Evolutionary conservation across 2,113 vertebrate species (phyloP).

Genomic region (Platichthys stellatus): DNA sequence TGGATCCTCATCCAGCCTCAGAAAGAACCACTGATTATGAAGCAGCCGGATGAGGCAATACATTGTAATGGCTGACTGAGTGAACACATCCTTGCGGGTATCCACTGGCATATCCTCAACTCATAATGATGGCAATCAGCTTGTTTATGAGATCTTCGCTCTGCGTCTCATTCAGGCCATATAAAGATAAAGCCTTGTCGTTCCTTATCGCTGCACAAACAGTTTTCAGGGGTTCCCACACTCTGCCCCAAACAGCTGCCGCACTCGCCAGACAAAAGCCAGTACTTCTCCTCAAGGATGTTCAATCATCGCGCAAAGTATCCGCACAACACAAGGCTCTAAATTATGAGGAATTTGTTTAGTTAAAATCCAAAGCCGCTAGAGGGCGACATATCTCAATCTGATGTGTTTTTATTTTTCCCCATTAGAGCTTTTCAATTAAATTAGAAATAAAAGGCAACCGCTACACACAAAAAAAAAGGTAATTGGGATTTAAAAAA

Average conservation of each 20-base stretch:
- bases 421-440: slow-evolving; percentile 41
- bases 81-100: slow-evolving; percentile 63
- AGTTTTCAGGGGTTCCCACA: slow-evolving; percentile 36
- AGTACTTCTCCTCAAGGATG: slow-evolving; percentile 28
- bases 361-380: slow-evolving; percentile 35
- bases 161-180: slow-evolving; percentile 33
- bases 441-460: slow-evolving; percentile 31
- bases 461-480: slow-evolving; percentile 33
- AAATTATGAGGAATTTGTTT: slow-evolving; percentile 47
- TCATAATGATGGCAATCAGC: slow-evolving; percentile 59
- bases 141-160: slow-evolving; percentile 65
- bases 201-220: slow-evolving; percentile 57
- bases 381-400: slow-evolving; percentile 24
- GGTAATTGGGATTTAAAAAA: slow-evolving; percentile 53
- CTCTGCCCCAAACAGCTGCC: slow-evolving; percentile 21
- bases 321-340: slow-evolving; percentile 16
- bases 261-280: slow-evolving; percentile 12
- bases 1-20: slow-evolving; percentile 18
- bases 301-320: slow-evolving; percentile 41
- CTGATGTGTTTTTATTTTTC: slow-evolving; percentile 33
- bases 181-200: slow-evolving; percentile 59
- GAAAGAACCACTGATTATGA: slow-evolving; percentile 33
- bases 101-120: slow-evolving; percentile 66
- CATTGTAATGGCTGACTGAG: slow-evolving; percentile 47
- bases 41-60: slow-evolving; percentile 48